A percentile compares a stretch with the other conserved stretches of the same genome.
Evolutionary conservation across 2,113 vertebrate species (phyloP).

Genomic region (Tricholaema leucomelas): DNA sequence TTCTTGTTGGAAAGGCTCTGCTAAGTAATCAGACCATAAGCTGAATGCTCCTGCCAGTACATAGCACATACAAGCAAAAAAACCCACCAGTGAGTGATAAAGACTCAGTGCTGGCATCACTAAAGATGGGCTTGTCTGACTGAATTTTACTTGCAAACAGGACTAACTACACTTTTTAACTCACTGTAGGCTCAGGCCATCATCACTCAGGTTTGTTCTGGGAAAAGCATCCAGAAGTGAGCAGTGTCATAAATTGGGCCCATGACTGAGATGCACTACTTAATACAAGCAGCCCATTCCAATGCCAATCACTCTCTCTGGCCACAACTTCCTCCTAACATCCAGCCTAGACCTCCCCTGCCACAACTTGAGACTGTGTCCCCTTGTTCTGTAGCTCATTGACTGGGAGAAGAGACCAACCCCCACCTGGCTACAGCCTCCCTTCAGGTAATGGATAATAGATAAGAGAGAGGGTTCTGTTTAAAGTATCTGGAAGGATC

Average conservation of each 20-base stretch:
- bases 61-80: neutral
- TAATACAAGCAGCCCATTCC: neutral
- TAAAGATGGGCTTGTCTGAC: rapidly evolving
- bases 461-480: neutral
- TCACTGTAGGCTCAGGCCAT: neutral
- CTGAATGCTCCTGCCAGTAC: neutral
- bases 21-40: neutral
- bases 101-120: neutral
- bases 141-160: neutral
- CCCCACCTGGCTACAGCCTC: no score
- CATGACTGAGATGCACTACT: neutral
- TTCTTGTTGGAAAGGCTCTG: neutral
- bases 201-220: neutral
- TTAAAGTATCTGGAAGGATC: neutral
- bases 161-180: neutral
- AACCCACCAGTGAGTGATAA: neutral
- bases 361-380: no score
- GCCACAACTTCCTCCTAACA: no score
- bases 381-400: no score
- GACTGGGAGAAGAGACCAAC: no score
- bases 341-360: no score
- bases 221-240: neutral
- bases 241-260: neutral
- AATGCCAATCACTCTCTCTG: no score
- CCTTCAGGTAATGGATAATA: no score